These are phyloP conservation scores for Ectemnius lituratus DNA, from an alignment of 2,888 invertebrate genomes.

Conservation along the genomic window DNA sequence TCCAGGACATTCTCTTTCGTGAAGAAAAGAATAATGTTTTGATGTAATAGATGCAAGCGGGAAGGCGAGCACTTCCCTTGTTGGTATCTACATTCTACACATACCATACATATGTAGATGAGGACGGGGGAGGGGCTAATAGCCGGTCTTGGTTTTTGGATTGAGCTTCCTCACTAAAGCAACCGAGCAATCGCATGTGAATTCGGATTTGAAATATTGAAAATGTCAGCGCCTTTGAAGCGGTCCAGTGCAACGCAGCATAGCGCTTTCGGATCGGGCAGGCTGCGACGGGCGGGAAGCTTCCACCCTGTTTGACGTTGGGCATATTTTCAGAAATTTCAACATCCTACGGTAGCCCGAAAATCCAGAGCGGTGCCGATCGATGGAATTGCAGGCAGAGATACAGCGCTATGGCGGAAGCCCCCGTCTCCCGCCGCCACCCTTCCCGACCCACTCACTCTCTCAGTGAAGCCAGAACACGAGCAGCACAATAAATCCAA, in stretches of 20 bases:
- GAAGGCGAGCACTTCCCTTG: neutral
- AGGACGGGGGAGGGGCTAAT: too few species aligned
- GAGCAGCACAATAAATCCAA: too few species aligned
- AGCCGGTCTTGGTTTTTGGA: too few species aligned
- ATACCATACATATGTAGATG: too few species aligned
- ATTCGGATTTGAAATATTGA: constrained; percentile 61
- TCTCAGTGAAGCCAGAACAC: too few species aligned
- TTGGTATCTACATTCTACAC: neutral
- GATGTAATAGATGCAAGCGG: too few species aligned
- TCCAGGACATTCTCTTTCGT: neutral
- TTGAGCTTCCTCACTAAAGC: constrained; percentile 1
- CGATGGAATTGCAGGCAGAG: constrained; percentile 50
- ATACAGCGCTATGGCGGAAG: constrained; percentile 18
- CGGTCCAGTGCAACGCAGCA: constrained; percentile 27
- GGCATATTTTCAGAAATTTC: constrained; percentile 63
- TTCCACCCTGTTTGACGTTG: constrained; percentile 63
- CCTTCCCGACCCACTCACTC: too few species aligned
- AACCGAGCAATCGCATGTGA: constrained; percentile 22
- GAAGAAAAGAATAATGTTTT: neutral
- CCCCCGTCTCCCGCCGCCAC: too few species aligned
- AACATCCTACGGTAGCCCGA: constrained; percentile 59
- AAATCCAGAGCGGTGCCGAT: constrained; percentile 53
- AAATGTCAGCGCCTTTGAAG: constrained; percentile 65
- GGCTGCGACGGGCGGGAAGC: constrained; percentile 20
- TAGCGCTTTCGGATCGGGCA: too few species aligned